phyloP scores from a whole-genome alignment of 2,888 invertebrate genomes.

The Salticus scenicus region DNA sequence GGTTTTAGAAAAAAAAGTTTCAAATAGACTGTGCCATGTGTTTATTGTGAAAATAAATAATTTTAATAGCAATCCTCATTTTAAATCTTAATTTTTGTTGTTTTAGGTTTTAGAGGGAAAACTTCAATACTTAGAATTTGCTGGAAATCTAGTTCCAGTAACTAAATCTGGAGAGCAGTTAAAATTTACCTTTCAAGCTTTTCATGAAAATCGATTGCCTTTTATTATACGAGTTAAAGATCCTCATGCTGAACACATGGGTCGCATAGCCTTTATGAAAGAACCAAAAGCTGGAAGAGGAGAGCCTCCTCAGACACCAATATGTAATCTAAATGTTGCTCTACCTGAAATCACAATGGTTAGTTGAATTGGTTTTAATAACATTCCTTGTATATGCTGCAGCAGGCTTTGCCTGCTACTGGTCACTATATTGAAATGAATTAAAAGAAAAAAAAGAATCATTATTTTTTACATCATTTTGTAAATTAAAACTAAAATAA shows the following conservation, averaged over 20 bases:
- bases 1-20: too few species aligned
- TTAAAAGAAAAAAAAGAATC: too few species aligned
- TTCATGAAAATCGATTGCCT: constrained; percentile 96
- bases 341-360: constrained; percentile 83
- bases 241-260: constrained; percentile 88
- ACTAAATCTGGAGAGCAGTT: constrained; percentile 98
- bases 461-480: too few species aligned
- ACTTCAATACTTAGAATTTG: constrained; percentile 95
- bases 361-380: too few species aligned
- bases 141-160: constrained; percentile 95
- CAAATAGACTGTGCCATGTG: too few species aligned
- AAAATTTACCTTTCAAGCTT: constrained; percentile 93
- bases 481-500: too few species aligned
- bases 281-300: constrained; percentile 91
- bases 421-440: too few species aligned
- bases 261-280: constrained; percentile 96
- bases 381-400: too few species aligned
- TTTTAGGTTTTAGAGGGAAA: constrained; percentile 90
- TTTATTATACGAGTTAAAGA: constrained; percentile 96
- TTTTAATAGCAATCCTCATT: too few species aligned
- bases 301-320: constrained; percentile 91
- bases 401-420: too few species aligned
- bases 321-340: constrained; percentile 96
- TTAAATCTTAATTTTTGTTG: too few species aligned
- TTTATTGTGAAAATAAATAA: too few species aligned